Conservation (phyloP, 2,113 vertebrate species). For the Tretioscincus oriximinensis region DNA sequence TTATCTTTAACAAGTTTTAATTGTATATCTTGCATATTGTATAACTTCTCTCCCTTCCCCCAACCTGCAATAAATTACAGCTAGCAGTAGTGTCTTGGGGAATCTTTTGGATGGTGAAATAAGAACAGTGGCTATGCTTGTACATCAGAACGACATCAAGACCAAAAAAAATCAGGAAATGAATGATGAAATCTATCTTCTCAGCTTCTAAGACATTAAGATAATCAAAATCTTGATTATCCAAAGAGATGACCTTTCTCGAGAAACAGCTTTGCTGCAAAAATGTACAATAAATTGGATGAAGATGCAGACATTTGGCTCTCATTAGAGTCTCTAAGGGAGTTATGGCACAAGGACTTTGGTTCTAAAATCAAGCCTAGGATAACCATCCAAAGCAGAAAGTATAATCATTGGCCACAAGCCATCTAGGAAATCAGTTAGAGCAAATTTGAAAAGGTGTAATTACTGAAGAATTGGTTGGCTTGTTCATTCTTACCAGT, state of each 20-base stretch:
- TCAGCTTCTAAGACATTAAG: conserved; percentile 27
- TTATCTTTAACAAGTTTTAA: conserved; percentile 73
- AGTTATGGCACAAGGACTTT: not conserved
- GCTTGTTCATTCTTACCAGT: not conserved
- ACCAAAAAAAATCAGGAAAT: conserved; percentile 37
- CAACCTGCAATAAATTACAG: conserved; percentile 37
- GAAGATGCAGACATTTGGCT: not conserved
- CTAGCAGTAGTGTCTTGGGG: conserved; percentile 48
- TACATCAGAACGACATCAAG: conserved; percentile 32
- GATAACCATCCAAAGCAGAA: not conserved
- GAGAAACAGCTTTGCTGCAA: conserved; percentile 26
- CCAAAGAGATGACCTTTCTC: not conserved
- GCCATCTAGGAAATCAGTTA: not conserved
- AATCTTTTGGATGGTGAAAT: conserved; percentile 48
- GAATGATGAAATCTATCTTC: not conserved
- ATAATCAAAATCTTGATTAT: not conserved
- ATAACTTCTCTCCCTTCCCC: not conserved
- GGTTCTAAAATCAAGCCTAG: not conserved
- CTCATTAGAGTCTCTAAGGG: not conserved
- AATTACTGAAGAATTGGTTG: no score
- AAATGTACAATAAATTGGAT: conserved; percentile 21
- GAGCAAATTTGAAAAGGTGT: not conserved
- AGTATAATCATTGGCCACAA: not conserved
- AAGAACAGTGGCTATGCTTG: conserved; percentile 55
- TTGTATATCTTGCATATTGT: conserved; percentile 56